Evolutionary conservation across 2,888 invertebrate genomes (phyloP).

Genomic region (Morinoia aosen): DNA sequence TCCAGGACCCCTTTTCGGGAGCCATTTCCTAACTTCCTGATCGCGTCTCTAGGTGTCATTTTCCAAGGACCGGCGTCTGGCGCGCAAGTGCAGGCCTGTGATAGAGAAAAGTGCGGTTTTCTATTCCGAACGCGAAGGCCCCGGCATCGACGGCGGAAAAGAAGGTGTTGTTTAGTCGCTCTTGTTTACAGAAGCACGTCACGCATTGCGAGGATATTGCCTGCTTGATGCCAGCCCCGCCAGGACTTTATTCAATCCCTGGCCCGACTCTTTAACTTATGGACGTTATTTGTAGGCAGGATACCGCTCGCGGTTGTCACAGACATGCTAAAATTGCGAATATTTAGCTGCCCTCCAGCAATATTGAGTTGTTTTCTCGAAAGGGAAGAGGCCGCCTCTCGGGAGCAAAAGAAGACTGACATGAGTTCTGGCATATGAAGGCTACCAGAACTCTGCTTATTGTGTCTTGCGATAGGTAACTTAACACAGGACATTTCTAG

Average conservation of each 20-base stretch:
- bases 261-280: constrained; percentile 25
- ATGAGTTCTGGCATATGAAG: not conserved
- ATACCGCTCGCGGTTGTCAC: not conserved
- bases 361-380: not conserved
- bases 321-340: constrained; percentile 12
- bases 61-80: not conserved
- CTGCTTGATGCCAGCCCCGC: not conserved
- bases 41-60: not conserved
- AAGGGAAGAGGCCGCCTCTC: not conserved
- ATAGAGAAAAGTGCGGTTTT: not conserved
- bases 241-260: constrained; percentile 31
- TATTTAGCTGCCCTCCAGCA: constrained; percentile 12
- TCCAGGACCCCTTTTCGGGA: not conserved
- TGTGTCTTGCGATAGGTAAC: not conserved
- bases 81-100: not conserved
- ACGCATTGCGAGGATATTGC: constrained; percentile 25
- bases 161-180: not conserved
- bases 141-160: not conserved
- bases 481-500: not conserved
- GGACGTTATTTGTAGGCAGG: constrained; percentile 24
- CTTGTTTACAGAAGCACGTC: constrained; percentile 30
- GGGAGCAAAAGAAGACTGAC: not conserved
- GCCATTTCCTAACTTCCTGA: constrained; percentile 10
- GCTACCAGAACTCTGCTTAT: not conserved
- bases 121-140: not conserved